Evolutionary conservation across 2,797 vertebrate genomes (phyloP), one percentile per base, ranked within the genome.

Genomic region (Botia kubotai): DNA sequence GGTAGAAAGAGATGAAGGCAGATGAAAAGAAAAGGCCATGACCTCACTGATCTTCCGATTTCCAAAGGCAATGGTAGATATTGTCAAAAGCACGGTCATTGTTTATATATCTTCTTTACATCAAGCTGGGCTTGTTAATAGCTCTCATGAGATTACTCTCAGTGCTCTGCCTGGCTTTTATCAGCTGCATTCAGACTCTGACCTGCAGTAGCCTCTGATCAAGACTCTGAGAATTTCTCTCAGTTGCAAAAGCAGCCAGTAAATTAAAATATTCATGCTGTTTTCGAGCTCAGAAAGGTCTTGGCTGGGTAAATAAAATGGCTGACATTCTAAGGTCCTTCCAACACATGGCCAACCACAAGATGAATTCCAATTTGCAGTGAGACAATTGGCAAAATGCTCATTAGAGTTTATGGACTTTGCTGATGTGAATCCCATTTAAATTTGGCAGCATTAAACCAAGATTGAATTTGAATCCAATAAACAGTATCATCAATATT

Each of bases 131-230:
- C 57, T 53, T 62, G 52, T 55, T 70, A 39, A 62, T 63, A 5
- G 43, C 55, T 21, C 68, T 29, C 46, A 71, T 79, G 46, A 79
- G 57, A 23, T 78, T 43, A 29, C 2, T 50, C 43, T 63, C 43
- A 60, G 58, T 60, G 55, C 67, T 50, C 23, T 48, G 29, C 23
- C 55, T 58, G 39, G 46, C 23, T 62, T 79, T 79, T 50, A 71
- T 79, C 68, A 71, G 48, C n/a, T 33, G 39, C 8, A 1, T 63
- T 65, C 73, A 21, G 57, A 52, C 67, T 21, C 43, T 62, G 57
- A 79, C 77, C 68, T 62, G 36, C 68, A 8, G 26, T 71, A 52
- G 67, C 57, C 67, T 71, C 23, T 58, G 19, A 62, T 71, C 57
- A 79, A 39, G 65, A 69, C 63, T 0, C 8, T n/a, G 57, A 33